Base-by-base conservation (phyloP, 2,888 invertebrate genomes). In the Leucania comma region DNA sequence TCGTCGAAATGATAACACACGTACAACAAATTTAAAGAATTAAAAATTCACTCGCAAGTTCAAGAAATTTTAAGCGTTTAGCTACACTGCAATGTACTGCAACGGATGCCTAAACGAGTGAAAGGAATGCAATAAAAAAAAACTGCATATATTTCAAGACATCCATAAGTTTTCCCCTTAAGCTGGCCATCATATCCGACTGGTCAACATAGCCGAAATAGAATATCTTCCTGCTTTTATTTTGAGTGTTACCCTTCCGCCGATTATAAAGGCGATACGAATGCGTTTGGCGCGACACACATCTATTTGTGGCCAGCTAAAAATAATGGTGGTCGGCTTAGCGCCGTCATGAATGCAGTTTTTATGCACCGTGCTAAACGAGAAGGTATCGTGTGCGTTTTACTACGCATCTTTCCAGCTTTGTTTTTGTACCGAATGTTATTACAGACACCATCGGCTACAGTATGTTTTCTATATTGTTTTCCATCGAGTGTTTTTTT, bases 341-440 rank as follows among this genome's bases (percentile, higher is more conserved):
- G 86, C 86, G 85, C 85, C 84, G 79, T 63, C 70, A 72, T 84
- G 84, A 90, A 89, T 93, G 93, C 92, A 92, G 88, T 95, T 95
- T 95, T 95, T 95, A 92, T 92, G 91, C 92, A 92, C 84, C 90
- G 84, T 88, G 91, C 90, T 90, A 89, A 92, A 91, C 89, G 88
- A 88, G 84, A 80, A 86, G 76, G 81, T 75, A 82, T 71, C 56
- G 67, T 63, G 57, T 66, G 56, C 51, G 50, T 63, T 83, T 73
- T 56, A 32, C 26, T 50, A 63, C 24, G 32, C 57, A 71, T 46
- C 64, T 70, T 68, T 58, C 26, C 62, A 71, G 46, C 61, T 75
- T 69, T 56, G 53, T 75, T 78, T 72, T 75, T 70, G 46, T 66
- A 22, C 46, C 42, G 32, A 63, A 62, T 53, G 4, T 12, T 78